Base-by-base conservation (phyloP, 1,140 invertebrate species). In the Atta texana region DNA sequence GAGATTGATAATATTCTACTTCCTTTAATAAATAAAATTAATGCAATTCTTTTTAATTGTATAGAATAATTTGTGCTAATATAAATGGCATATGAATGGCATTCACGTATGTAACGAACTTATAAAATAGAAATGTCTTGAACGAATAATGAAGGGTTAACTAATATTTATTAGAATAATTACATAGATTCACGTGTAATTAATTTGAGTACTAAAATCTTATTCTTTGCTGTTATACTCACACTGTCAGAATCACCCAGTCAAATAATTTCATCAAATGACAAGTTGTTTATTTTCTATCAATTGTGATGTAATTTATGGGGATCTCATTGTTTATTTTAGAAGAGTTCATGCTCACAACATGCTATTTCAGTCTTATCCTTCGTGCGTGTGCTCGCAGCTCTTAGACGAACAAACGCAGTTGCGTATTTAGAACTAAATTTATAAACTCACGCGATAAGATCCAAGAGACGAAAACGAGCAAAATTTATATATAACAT, bases 231-330 rank as follows among this genome's bases (percentile, higher is more conserved):
- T 12, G 18, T 44, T 12, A 44, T 44, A 44, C 7, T 44, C 39
- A 28, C 57, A 44, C 34, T 18, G 16, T 49, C 57, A 81, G 63
- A n/a, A 39, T 69, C 34, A 16, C 14, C 18, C 51, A n/a, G 10
- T 81, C 51, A n/a, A 39, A 57, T 81, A 12, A 68, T 55, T 34
- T 39, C 51, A 39, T 80, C 77, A 21, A 53, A 80, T 44, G 53
- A 71, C 39, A 16, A 16, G 39, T 59, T 57, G 78, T 28, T 81
- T 81, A 71, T 81, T 51, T 71, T 57, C 51, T 59, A 71, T 81
- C 77, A 64, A 57, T 81, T 69, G 64, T 44, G 64, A 4, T 69
- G 31, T 69, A 71, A 81, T 57, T 81, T 57, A 57, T 81, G 51
- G 34, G 28, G 28, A 12, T 81, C n/a, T 12, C 34, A 71, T 57